phyloP scores from a whole-genome alignment of 53 echinoderm and acorn worm species.

The Patiria pectinifera region DNA sequence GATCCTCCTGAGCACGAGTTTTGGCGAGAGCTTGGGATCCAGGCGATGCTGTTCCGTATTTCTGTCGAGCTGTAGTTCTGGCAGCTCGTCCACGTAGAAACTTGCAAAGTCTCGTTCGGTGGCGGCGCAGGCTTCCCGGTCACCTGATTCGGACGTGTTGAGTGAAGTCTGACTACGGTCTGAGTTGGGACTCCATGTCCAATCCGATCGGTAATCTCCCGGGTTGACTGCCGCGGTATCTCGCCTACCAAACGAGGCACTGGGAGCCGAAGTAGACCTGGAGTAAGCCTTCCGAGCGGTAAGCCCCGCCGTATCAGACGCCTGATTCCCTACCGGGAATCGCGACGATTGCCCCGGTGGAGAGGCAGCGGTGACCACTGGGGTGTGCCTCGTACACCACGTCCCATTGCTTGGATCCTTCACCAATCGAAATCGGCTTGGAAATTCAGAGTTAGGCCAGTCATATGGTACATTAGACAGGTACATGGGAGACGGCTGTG shows the following conservation, averaged over 20 bases:
- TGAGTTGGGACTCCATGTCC: slow-evolving; percentile 54
- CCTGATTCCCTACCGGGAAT: background rate
- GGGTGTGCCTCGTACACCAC: slow-evolving; percentile 35
- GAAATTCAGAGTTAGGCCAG: slow-evolving; percentile 29
- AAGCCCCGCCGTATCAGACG: background rate
- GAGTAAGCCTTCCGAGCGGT: background rate
- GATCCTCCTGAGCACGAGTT: slow-evolving; percentile 48
- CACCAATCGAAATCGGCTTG: slow-evolving; percentile 51
- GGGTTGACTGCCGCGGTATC: background rate
- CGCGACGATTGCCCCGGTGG: slow-evolving; percentile 1
- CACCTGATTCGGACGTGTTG: slow-evolving; percentile 6
- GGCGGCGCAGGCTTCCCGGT: background rate
- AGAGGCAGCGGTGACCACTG: background rate
- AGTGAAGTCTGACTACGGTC: slow-evolving; percentile 34
- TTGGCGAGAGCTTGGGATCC: slow-evolving; percentile 55
- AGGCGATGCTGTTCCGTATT: background rate
- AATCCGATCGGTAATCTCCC: slow-evolving; percentile 40
- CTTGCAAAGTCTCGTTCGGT: slow-evolving; percentile 19
- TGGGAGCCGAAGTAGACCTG: slow-evolving; percentile 33
- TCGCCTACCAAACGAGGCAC: background rate
- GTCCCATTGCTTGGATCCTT: slow-evolving; percentile 62
- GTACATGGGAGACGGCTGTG: slow-evolving; percentile 39
- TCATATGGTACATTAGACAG: slow-evolving; percentile 23
- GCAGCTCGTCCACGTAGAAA: slow-evolving; percentile 28
- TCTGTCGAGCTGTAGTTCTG: slow-evolving; percentile 11